phyloP scores from a whole-genome alignment of 2,797 vertebrate genomes.

The Cynopterus sphinx region DNA sequence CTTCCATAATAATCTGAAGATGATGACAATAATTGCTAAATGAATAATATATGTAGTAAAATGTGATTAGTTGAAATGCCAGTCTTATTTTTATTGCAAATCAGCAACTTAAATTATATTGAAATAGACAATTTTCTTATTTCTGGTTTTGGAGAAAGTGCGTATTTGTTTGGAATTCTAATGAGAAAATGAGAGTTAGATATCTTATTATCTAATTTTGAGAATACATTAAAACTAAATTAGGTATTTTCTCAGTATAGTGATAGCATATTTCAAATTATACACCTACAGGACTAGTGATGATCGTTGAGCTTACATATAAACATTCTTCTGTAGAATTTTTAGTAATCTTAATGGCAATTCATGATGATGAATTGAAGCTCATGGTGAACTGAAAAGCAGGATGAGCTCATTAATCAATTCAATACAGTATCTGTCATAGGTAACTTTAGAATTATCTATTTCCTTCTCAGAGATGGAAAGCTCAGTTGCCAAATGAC shows the following conservation, averaged over 20 bases:
- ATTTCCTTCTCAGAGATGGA: slow-evolving; percentile 75
- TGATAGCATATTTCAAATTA: slow-evolving; percentile 63
- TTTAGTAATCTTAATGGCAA: slow-evolving; percentile 73
- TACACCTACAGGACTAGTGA: slow-evolving; percentile 23
- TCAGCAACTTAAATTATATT: slow-evolving; percentile 49
- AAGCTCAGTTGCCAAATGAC: slow-evolving; percentile 66
- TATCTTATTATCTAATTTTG: slow-evolving; percentile 57
- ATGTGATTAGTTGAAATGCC: slow-evolving; percentile 58
- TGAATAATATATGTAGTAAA: slow-evolving; percentile 57
- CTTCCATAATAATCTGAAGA: slow-evolving; percentile 24
- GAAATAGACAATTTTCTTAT: slow-evolving; percentile 40
- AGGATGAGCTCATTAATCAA: slow-evolving; percentile 82
- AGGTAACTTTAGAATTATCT: slow-evolving; percentile 68
- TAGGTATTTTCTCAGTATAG: not conserved
- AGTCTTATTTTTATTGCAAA: slow-evolving; percentile 60
- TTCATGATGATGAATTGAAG: slow-evolving; percentile 78
- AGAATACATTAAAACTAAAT: slow-evolving; percentile 67
- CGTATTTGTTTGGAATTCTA: slow-evolving; percentile 46
- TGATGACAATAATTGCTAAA: slow-evolving; percentile 30
- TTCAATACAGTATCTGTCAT: slow-evolving; percentile 65
- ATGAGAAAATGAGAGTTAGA: slow-evolving; percentile 60
- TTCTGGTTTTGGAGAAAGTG: not conserved
- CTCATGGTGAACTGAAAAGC: slow-evolving; percentile 37
- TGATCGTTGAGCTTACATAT: slow-evolving; percentile 36
- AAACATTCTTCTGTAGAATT: slow-evolving; percentile 57